Base-by-base conservation (phyloP, 2,113 vertebrate species). In the Phoenicopterus ruber region DNA sequence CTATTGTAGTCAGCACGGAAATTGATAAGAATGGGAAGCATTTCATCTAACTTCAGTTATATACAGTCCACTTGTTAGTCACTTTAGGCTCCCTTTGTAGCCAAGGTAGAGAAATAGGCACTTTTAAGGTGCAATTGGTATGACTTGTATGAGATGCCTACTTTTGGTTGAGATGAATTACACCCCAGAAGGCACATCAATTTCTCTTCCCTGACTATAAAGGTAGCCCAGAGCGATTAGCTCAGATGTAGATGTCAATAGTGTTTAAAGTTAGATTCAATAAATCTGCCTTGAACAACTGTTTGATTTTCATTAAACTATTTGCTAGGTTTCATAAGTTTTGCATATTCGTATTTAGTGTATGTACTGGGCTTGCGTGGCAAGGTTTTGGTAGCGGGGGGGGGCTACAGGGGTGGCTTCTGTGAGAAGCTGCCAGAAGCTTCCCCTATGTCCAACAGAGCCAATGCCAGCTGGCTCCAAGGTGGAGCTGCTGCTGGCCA, bases 181-280 rank as follows among this genome's bases (percentile, higher is more conserved):
- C 38, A 63, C 22, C 26, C 29, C 26, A 78, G 61, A 81, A 93
- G 57, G 18, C 25, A 32, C 88, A 92, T 74, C 50, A 86, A 38
- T 91, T 95, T 94, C 65, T 89, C n/a, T 93, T 84, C 72, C 38
- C 19, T 67, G 55, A 63, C 72, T 82, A 38, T 55, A 50, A 72
- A 66, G 44, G 50, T 66, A 84, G 69, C 80, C 81, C 69, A 78
- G 69, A 91, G 55, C 0, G 8, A 84, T 91, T 94, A 96, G 55
- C 80, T 89, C 63, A 91, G 92, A 92, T 92, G 72, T 40, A 88
- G 65, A 89, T 94, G 86, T 81, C 95, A 93, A 93, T 96, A 95
- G n/a, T 36, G 11, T 34, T 95, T 94, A 91, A 95, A 93, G 72
- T 67, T 63, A 72, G 34, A 86, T 84, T 89, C 86, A 86, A 79